These are phyloP conservation scores for Anguilla anguilla DNA, from an alignment of 2,797 vertebrate species.

Conservation along the genomic window DNA sequence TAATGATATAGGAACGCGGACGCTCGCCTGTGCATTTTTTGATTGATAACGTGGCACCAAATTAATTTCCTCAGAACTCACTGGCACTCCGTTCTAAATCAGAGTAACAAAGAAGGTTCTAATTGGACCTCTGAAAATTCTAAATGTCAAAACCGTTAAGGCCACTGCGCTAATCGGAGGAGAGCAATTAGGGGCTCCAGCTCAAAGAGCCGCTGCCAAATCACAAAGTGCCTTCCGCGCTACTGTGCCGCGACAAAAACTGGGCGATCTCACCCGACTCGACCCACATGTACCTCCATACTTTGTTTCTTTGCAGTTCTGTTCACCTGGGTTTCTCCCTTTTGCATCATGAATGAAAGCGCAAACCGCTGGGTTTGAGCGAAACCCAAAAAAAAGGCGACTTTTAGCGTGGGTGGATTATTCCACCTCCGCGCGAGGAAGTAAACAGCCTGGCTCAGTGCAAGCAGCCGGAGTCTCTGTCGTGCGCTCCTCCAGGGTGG, in stretches of 20 bases:
- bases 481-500: constrained; percentile 36
- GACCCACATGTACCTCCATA: neutral
- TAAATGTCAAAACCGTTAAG: neutral
- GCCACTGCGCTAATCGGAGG: neutral
- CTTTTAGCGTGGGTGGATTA: constrained; percentile 34
- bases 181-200: neutral
- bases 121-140: constrained; percentile 9
- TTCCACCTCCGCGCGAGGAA: constrained; percentile 38
- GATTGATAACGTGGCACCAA: neutral
- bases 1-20: neutral
- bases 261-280: neutral
- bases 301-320: neutral
- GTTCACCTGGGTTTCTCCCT: neutral
- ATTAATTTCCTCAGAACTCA: neutral
- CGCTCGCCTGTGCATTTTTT: neutral
- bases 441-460: constrained; percentile 43
- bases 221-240: neutral
- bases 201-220: neutral
- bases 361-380: constrained; percentile 31
- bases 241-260: neutral
- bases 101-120: constrained; percentile 2
- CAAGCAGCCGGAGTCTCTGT: constrained; percentile 37
- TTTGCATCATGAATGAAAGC: constrained; percentile 27
- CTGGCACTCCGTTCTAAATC: neutral
- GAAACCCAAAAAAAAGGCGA: constrained; percentile 37